phyloP scores from a whole-genome alignment of 2,113 vertebrate species.

The Cheirogaleus medius region DNA sequence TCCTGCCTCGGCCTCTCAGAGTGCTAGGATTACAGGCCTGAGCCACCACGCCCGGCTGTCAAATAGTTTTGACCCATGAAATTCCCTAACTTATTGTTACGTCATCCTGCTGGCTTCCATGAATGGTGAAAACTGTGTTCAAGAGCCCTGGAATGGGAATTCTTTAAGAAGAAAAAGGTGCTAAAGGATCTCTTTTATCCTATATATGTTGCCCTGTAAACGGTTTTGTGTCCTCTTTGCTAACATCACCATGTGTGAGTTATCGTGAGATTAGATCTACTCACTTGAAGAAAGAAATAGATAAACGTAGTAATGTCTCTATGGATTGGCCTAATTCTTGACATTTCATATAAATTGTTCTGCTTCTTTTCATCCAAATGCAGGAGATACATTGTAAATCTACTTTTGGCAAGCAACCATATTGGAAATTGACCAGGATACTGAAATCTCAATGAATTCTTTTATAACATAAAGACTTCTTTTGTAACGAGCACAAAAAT shows the following conservation, averaged over 20 bases:
- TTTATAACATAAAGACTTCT: neutral
- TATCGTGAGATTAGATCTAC: neutral
- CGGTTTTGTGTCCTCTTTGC: neutral
- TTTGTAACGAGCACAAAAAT: neutral
- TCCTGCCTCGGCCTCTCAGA: no score
- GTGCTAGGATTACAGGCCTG: no score
- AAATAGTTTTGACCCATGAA: neutral
- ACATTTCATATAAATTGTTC: neutral
- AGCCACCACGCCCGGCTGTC: no score
- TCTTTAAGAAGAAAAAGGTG: neutral
- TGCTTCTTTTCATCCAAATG: neutral
- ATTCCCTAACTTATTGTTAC: neutral
- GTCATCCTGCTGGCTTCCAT: neutral
- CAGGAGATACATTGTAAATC: neutral
- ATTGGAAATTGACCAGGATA: neutral
- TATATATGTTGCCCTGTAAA: neutral
- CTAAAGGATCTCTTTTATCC: neutral
- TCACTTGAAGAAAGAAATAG: neutral
- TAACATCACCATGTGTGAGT: neutral
- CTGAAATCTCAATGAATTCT: neutral
- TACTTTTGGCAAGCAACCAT: neutral
- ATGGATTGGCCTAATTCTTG: neutral
- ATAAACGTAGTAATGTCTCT: neutral
- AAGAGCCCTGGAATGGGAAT: neutral
- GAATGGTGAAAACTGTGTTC: neutral